Evolutionary conservation across 2,797 vertebrate genomes (phyloP).

Genomic region (Sebastes steindachneri): DNA sequence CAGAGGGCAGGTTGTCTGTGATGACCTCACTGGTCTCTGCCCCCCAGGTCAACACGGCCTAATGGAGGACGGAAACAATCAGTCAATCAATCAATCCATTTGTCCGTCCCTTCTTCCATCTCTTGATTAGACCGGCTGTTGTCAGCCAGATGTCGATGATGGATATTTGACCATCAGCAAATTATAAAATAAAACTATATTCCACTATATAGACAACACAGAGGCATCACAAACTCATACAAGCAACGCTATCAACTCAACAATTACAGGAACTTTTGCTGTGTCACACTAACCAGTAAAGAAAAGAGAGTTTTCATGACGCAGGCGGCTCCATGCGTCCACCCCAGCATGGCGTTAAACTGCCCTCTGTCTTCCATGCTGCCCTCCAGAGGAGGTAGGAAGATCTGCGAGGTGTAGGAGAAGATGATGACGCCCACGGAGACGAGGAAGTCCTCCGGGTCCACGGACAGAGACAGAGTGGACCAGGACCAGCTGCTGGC

Average conservation of each 20-base stretch:
- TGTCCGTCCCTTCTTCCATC: background rate
- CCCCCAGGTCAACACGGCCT: slow-evolving; percentile 84
- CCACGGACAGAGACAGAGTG: slow-evolving; percentile 72
- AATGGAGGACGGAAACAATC: slow-evolving; percentile 60
- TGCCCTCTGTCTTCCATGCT: slow-evolving; percentile 83
- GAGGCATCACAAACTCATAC: background rate
- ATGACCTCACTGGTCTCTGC: slow-evolving; percentile 84
- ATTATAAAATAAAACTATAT: background rate
- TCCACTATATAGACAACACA: background rate
- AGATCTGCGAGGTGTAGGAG: slow-evolving; percentile 90
- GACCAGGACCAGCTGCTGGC: slow-evolving; percentile 82
- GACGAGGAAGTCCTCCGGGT: slow-evolving; percentile 85
- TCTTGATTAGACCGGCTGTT: background rate
- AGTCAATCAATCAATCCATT: slow-evolving; percentile 21
- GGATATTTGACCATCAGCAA: background rate
- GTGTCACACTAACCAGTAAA: slow-evolving; percentile 65
- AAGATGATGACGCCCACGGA: slow-evolving; percentile 88
- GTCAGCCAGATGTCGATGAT: background rate
- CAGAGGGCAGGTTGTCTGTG: slow-evolving; percentile 86
- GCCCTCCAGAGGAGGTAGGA: slow-evolving; percentile 86
- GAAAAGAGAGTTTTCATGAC: slow-evolving; percentile 86
- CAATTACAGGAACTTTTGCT: background rate
- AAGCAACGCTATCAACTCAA: background rate
- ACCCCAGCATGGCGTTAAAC: slow-evolving; percentile 82
- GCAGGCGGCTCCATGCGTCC: slow-evolving; percentile 84